A percentile compares a stretch with the other conserved stretches of the same genome.
Conservation (phyloP, 2,113 vertebrate genomes). For the Agapornis roseicollis region DNA sequence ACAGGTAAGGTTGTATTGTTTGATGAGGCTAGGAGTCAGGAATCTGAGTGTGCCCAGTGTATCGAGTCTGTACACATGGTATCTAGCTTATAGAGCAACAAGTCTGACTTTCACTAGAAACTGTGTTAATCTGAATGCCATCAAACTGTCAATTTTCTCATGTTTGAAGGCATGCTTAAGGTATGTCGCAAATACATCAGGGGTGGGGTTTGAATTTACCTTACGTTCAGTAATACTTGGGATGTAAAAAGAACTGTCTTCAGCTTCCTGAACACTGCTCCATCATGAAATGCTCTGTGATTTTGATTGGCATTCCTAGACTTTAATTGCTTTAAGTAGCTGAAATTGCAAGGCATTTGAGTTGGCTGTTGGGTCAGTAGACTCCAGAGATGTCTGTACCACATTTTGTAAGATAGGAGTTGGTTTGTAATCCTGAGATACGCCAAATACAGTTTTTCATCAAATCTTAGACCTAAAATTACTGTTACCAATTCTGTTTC, state of each 20-base stretch:
- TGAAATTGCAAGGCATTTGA: background rate
- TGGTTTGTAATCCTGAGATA: background rate
- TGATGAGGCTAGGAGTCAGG: background rate
- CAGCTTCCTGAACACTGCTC: background rate
- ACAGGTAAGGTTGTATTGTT: fast-evolving
- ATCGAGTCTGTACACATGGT: fast-evolving
- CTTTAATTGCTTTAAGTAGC: background rate
- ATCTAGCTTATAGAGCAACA: background rate
- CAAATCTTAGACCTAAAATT: background rate
- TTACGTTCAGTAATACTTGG: background rate
- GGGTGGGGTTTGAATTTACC: no score
- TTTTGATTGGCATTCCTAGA: background rate
- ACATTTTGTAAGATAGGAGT: background rate
- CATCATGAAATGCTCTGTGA: background rate
- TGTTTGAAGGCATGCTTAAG: background rate
- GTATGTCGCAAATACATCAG: background rate
- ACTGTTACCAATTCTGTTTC: background rate
- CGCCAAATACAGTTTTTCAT: background rate
- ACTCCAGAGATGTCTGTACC: background rate
- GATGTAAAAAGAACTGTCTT: background rate
- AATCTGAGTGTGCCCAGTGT: background rate
- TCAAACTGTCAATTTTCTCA: fast-evolving
- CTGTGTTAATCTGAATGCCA: background rate
- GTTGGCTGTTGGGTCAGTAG: background rate
- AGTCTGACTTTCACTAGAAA: background rate